Conservation (phyloP, 2,113 vertebrate genomes). For the Mastomys natalensis region DNA sequence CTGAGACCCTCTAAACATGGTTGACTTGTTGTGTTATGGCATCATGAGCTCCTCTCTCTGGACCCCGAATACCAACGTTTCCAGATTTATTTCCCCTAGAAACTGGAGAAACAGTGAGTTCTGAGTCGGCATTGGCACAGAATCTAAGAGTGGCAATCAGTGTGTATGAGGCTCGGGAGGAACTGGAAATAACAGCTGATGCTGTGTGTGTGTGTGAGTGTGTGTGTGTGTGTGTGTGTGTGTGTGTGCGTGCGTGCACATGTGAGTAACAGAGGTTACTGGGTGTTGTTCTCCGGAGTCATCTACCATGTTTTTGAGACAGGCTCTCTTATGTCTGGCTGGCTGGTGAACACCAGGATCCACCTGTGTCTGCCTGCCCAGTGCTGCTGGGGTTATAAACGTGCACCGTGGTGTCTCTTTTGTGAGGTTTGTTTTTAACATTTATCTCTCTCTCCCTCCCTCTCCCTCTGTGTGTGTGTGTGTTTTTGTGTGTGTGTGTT, state of each 20-base stretch:
- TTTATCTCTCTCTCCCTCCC: background rate
- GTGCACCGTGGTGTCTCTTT: background rate
- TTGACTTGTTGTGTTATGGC: too few relatives aligned
- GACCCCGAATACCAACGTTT: background rate
- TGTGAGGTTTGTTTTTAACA: background rate
- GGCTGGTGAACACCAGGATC: background rate
- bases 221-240: too few relatives aligned
- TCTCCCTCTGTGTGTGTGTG: background rate
- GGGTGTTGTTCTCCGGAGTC: background rate
- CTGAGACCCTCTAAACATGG: background rate
- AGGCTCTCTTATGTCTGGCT: background rate
- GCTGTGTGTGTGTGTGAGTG: background rate
- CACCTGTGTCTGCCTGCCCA: background rate
- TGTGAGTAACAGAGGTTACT: background rate
- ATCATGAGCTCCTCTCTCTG: background rate
- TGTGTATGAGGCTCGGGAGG: background rate
- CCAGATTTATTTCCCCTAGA: background rate
- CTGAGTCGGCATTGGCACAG: too few relatives aligned
- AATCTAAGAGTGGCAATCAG: background rate
- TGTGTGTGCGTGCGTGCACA: fast-evolving
- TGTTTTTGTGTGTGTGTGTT: background rate
- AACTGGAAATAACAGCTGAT: background rate
- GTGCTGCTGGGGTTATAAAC: background rate
- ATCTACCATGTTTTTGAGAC: background rate
- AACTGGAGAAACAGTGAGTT: background rate